Evolutionary conservation across 2,113 vertebrate genomes (phyloP), one percentile per base, ranked within the genome.

Genomic region (Hystrix brachyura): DNA sequence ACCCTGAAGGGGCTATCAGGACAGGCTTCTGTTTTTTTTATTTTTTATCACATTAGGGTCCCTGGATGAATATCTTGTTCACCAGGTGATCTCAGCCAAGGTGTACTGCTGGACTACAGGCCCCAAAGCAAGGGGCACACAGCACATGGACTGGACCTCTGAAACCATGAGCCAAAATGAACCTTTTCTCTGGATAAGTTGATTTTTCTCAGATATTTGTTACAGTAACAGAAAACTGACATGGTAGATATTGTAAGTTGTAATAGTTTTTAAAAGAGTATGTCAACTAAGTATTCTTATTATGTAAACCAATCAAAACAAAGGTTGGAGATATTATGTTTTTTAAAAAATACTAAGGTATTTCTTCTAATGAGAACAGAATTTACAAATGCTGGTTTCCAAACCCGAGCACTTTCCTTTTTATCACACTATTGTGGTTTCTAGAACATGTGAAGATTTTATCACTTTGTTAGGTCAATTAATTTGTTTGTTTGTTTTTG

Each of bases 281-380:
- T 38, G 29, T 9, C 4, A 4, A 92, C 17, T 84, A 55, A 51
- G 1, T 23, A 15, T 85, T 55, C 11, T 84, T 43, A 69, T 71
- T 93, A 76, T 90, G 51, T 18, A 8, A 86, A 4, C 18, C 7
- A 43, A 60, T 81, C 10, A 74, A 89, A 67, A 78, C 3, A 46
- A 65, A 43, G 7, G 9, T 51, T 67, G 2, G 15, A 69, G 79
- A 67, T 51, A 86, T 32, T 89, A 46, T 93, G 48, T 38, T 43
- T 69, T 87, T 84, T 53, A 23, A 89, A 43, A 60, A 7, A 88
- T 62, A 64, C 15, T 64, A 90, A 51, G 46, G 21, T 64, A 27
- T 60, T 83, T 96, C 74, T 95, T 87, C 48, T 43, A 43, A 4
- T 60, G 79, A 87, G 53, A 78, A 3, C 51, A 78, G 55, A 94